phyloP scores from a whole-genome alignment of 2,113 vertebrate species.

The Mandrillus leucophaeus region DNA sequence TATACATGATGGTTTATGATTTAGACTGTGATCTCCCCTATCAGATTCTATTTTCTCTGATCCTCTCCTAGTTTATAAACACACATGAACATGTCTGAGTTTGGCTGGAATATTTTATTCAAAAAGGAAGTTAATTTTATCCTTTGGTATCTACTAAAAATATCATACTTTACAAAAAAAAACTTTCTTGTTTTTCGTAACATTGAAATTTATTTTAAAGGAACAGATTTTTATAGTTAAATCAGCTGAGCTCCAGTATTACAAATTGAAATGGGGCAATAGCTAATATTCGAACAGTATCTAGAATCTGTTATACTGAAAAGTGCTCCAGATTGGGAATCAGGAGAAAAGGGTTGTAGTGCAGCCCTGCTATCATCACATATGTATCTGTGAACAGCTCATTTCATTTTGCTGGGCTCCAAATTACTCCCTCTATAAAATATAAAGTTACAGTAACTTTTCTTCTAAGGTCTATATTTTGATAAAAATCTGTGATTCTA shows the following conservation, averaged over 20 bases:
- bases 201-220: conserved; percentile 45
- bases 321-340: background rate
- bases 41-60: background rate
- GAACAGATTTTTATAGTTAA: background rate
- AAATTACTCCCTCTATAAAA: conserved; percentile 17
- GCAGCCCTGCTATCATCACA: background rate
- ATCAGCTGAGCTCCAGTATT: background rate
- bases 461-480: conserved; percentile 39
- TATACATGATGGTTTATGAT: background rate
- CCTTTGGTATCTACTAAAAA: background rate
- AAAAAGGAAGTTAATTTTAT: conserved; percentile 26
- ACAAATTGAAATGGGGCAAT: background rate
- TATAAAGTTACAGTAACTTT: background rate
- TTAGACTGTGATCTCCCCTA: background rate
- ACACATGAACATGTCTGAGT: background rate
- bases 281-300: background rate
- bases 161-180: background rate
- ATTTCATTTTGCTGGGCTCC: conserved; percentile 33
- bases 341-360: background rate
- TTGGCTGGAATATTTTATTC: background rate
- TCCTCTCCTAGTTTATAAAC: conserved; percentile 34
- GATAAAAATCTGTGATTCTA: conserved; percentile 40
- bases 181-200: background rate
- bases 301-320: background rate
- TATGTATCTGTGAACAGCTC: background rate